Base-by-base conservation (phyloP, 2,113 vertebrate species). In the Hydrochoerus hydrochaeris region DNA sequence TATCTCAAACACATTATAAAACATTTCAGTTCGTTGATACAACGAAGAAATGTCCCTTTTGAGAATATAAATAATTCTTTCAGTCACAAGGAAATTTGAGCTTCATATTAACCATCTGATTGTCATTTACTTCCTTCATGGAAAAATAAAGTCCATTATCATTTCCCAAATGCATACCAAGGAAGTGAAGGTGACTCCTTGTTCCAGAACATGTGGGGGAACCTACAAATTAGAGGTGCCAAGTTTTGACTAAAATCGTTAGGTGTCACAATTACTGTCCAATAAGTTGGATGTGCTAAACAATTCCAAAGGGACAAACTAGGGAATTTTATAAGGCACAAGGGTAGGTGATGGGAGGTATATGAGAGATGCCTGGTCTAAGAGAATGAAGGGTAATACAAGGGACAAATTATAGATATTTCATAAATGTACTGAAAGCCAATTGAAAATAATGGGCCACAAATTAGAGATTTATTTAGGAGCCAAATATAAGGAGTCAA, bases 1-100 rank as follows among this genome's bases (percentile, higher is more conserved):
- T 86, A 58, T 57, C 69, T 44, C 62, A 13, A 93, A 82, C 16
- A 81, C 24, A 92, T 63, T 30, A 60, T 52, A 94, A 83, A 90
- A 91, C 41, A 90, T 91, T 96, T 95, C 75, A 87, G 77, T 71
- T 95, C 80, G 89, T 0, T 84, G 57, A 54, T 69, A 65, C 28
- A 44, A 58, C n/a, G 38, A 77, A 73, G n/a, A 85, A 88, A 90
- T 88, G 3, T 52, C 9, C 87, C 49, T 81, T 62, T 46, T 58
- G 41, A 83, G 60, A 95, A 82, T 52, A n/a, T 1, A 73, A 28
- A 69, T 16, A 84, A 91, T 81, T 91, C 30, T 90, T 92, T 91
- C 24, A 32, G 41, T 67, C 57, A 83, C 10, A 80, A 75, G 44
- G 44, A 93, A 96, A 71, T 82, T 35, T 58, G 44, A 97, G 60